A percentile compares a stretch with the other conserved stretches of the same genome.
Evolutionary conservation across 2,113 vertebrate species (phyloP).

Genomic region (Hirundichthys speculiger): DNA sequence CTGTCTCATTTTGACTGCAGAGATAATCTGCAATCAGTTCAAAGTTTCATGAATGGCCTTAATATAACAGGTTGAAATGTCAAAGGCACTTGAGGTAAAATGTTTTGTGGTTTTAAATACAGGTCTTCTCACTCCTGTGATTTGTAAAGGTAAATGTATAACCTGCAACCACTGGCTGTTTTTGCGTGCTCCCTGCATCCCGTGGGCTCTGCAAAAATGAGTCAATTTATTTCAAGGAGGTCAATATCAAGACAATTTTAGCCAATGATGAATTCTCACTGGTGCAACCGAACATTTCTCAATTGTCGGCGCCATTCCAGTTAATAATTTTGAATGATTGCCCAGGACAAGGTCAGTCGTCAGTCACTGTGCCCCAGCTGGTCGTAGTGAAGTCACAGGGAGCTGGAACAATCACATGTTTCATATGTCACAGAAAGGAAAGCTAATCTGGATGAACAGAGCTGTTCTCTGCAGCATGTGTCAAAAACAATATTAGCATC

Average conservation of each 20-base stretch:
- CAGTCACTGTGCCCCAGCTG: constrained; percentile 63
- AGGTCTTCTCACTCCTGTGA: too few relatives aligned
- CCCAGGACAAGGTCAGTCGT: constrained; percentile 76
- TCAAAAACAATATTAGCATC: too few relatives aligned
- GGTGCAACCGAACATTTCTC: constrained; percentile 74
- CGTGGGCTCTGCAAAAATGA: constrained; percentile 37
- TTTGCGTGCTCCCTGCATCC: constrained; percentile 5
- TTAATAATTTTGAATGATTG: constrained; percentile 81
- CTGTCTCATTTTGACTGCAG: constrained; percentile 7
- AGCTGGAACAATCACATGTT: constrained; percentile 41
- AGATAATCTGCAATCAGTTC: not conserved
- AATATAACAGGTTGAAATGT: too few relatives aligned
- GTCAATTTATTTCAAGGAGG: constrained; percentile 71
- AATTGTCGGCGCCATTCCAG: constrained; percentile 72
- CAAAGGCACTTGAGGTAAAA: too few relatives aligned
- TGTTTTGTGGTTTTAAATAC: too few relatives aligned
- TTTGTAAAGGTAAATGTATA: not conserved
- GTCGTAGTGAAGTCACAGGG: constrained; percentile 38
- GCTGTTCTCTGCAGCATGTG: constrained; percentile 4
- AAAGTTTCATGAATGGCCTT: not conserved
- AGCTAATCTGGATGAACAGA: constrained; percentile 29
- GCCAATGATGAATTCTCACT: constrained; percentile 75
- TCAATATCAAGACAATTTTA: constrained; percentile 80
- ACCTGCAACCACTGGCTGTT: constrained; percentile 9
- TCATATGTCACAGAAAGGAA: not conserved